Percentiles rank a stretch among this genome's conserved stretches.
These are phyloP conservation scores for Actenoides lindsayi DNA, from an alignment of 2,113 vertebrate species.

Conservation along the genomic window DNA sequence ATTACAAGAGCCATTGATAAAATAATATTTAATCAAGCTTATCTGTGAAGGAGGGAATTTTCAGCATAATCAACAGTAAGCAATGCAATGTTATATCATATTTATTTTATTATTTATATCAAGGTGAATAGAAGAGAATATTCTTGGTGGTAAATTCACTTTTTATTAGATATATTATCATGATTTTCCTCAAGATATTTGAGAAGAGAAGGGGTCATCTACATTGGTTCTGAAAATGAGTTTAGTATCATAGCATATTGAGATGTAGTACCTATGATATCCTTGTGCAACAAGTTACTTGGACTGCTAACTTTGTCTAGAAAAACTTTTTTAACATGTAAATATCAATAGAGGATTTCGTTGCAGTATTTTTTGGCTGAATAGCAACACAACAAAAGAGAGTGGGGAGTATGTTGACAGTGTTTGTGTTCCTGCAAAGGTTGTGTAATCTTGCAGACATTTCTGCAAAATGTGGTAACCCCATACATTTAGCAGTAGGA, in stretches of 20 bases:
- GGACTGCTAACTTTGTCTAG: neutral
- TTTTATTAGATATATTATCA: neutral
- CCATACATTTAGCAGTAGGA: neutral
- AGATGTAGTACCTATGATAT: neutral
- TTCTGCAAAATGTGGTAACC: neutral
- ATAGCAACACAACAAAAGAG: neutral
- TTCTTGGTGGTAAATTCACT: fast-evolving
- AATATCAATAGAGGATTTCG: neutral
- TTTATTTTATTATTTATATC: neutral
- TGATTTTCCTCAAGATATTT: neutral
- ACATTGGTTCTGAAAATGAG: neutral
- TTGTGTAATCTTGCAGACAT: neutral
- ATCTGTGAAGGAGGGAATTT: neutral
- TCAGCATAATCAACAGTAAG: neutral
- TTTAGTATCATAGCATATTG: neutral
- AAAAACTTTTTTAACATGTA: neutral
- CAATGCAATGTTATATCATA: neutral
- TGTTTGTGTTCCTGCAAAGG: neutral
- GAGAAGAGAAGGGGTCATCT: neutral
- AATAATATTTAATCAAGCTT: neutral
- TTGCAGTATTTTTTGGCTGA: neutral
- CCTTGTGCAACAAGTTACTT: neutral
- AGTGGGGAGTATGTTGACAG: neutral
- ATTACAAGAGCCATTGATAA: neutral
- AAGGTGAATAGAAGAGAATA: neutral